Evolutionary conservation across 1,140 invertebrate genomes (phyloP).

Genomic region (Magallana gigas): DNA sequence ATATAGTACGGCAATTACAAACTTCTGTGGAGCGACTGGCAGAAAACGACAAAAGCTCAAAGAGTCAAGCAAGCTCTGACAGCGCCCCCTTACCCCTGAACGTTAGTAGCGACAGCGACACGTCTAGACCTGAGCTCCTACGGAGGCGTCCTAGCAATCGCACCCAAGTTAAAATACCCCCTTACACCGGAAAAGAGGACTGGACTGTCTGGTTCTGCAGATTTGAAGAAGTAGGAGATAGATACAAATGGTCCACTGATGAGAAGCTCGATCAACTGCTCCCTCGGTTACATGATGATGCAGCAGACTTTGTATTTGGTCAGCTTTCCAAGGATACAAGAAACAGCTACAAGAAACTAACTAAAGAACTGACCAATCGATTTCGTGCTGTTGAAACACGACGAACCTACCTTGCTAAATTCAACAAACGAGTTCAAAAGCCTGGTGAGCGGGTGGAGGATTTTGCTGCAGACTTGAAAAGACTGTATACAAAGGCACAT

Average conservation of each 20-base stretch:
- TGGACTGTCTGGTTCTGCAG: too few relatives aligned
- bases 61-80: not conserved
- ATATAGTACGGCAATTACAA: not conserved
- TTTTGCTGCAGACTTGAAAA: conserved; percentile 41
- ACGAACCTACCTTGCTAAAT: conserved; percentile 25
- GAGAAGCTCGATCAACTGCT: not conserved
- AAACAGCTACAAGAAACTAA: conserved; percentile 15
- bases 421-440: conserved; percentile 39
- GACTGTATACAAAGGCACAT: conserved; percentile 33
- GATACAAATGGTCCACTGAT: too few relatives aligned
- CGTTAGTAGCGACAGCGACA: too few relatives aligned
- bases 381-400: conserved; percentile 44
- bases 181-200: too few relatives aligned
- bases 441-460: conserved; percentile 36
- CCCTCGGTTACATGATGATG: not conserved
- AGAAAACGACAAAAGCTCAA: not conserved
- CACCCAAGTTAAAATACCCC: too few relatives aligned
- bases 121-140: too few relatives aligned
- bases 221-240: too few relatives aligned
- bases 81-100: too few relatives aligned
- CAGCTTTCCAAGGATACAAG: not conserved
- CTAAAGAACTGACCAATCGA: conserved; percentile 19
- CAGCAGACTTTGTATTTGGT: conserved; percentile 44
- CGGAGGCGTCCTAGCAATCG: too few relatives aligned
- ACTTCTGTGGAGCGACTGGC: not conserved